A percentile compares a stretch with the other conserved stretches of the same genome.
phyloP scores from a whole-genome alignment of 37 sponge, comb jelly and placozoan genomes.

The Geodia barretti region DNA sequence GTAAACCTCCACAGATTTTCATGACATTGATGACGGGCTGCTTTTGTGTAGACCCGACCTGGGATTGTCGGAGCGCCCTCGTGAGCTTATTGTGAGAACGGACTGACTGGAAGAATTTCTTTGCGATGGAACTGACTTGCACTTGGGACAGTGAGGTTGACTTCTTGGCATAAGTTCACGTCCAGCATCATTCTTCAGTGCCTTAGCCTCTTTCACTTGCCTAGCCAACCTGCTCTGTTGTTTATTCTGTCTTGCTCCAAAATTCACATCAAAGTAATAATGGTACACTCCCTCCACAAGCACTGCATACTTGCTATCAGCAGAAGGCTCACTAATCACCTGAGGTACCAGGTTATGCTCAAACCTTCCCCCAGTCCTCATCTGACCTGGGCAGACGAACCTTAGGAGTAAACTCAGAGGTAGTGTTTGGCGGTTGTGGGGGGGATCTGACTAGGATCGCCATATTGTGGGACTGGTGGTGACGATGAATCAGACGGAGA shows the following conservation, averaged over 20 bases:
- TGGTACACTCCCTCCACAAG: not conserved
- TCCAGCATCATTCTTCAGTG: not conserved
- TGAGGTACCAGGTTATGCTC: not conserved
- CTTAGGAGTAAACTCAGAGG: not conserved
- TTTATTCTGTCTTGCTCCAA: not conserved
- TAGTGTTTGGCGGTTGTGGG: not conserved
- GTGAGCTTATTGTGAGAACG: not conserved
- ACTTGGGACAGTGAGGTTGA: not conserved
- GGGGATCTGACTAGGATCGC: no score
- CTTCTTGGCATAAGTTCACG: not conserved
- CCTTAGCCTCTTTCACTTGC: not conserved
- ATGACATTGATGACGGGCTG: not conserved
- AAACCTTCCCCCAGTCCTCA: not conserved
- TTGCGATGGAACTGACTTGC: not conserved
- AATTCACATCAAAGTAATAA: not conserved
- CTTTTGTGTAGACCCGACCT: no score
- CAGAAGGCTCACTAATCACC: not conserved
- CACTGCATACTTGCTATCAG: not conserved
- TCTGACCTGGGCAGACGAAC: not conserved
- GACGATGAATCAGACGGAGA: not conserved
- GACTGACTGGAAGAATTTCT: not conserved
- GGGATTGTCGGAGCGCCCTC: not conserved
- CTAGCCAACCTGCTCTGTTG: not conserved
- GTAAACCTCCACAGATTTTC: conserved; percentile 13
- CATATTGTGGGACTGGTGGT: not conserved